These are phyloP conservation scores for Nemoura dubitans DNA, from an alignment of 2,888 invertebrate genomes.

Conservation along the genomic window DNA sequence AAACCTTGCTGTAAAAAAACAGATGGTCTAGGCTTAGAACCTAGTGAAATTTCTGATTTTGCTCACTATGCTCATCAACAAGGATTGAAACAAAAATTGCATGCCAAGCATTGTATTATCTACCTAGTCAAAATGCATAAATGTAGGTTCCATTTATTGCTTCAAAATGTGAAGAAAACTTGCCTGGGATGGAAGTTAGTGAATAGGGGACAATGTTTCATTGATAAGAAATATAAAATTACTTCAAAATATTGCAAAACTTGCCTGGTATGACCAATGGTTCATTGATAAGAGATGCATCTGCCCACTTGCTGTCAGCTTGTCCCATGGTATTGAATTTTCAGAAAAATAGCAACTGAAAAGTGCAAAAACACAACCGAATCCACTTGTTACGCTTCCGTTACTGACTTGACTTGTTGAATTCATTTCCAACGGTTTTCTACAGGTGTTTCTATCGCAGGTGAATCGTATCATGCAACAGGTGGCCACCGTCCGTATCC, in stretches of 20 bases:
- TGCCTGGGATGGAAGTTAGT: no score
- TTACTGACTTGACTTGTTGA: background rate
- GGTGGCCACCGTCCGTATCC: background rate
- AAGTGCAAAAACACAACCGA: background rate
- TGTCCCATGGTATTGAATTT: background rate
- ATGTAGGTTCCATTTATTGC: no score
- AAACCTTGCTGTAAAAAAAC: no score
- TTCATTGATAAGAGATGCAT: background rate
- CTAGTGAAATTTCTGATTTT: no score
- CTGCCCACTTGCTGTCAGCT: background rate
- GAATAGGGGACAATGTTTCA: no score
- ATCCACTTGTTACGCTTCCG: background rate
- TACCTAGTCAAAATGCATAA: no score
- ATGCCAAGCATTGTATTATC: no score
- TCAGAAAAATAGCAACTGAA: background rate
- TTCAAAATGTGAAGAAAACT: no score
- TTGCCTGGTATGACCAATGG: background rate
- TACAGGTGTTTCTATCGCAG: background rate
- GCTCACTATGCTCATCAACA: no score
- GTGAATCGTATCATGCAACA: background rate
- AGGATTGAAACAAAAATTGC: no score
- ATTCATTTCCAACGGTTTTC: background rate
- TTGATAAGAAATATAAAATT: no score
- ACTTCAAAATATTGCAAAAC: background rate
- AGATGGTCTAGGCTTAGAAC: no score